Evolutionary conservation across 2,113 vertebrate genomes (phyloP).

Genomic region (Alces alces): DNA sequence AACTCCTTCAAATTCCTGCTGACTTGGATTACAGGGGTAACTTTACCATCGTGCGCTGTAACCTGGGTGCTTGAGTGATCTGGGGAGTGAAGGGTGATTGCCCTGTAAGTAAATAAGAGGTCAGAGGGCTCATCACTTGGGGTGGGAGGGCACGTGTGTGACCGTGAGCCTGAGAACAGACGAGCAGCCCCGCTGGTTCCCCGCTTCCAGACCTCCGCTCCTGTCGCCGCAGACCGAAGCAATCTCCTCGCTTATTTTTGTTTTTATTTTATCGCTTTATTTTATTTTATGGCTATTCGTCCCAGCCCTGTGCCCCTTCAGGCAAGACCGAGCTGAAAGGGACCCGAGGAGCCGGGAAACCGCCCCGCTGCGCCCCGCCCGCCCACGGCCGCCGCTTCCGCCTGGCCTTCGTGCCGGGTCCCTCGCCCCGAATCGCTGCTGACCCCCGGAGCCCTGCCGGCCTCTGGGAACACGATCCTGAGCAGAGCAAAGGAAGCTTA

Average conservation of each 20-base stretch:
- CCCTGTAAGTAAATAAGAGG: not conserved
- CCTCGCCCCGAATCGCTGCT: not conserved
- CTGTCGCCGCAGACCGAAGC: not conserved
- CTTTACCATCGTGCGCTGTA: no score
- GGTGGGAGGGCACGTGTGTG: not conserved
- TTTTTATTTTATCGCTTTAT: no score
- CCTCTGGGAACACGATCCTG: not conserved
- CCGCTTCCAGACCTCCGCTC: not conserved
- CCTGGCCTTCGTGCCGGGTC: not conserved
- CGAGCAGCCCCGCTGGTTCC: accelerated
- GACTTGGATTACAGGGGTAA: not conserved
- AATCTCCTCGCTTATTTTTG: not conserved
- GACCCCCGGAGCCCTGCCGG: not conserved
- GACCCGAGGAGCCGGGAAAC: not conserved
- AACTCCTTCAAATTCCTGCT: not conserved
- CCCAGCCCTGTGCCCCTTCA: not conserved
- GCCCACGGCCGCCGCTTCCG: no score
- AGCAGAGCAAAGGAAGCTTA: not conserved
- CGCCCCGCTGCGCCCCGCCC: no score
- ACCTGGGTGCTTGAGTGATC: not conserved
- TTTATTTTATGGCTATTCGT: no score
- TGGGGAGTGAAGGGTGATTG: not conserved
- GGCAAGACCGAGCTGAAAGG: not conserved
- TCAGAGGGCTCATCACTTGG: not conserved
- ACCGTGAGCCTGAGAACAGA: not conserved